Evolutionary conservation across 2,113 vertebrate genomes (phyloP).

Genomic region (Mellivora capensis): DNA sequence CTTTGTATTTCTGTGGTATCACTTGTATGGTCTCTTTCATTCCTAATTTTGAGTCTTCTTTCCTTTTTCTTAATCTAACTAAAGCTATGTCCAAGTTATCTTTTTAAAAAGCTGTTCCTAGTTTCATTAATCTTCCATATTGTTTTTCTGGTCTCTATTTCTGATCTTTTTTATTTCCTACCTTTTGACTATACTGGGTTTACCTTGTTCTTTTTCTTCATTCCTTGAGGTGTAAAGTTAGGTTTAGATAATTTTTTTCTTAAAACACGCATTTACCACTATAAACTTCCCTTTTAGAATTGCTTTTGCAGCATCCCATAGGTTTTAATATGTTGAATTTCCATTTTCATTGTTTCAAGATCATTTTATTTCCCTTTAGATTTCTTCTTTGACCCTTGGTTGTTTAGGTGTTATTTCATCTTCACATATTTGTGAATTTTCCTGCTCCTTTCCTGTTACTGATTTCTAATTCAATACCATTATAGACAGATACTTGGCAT

Average conservation of each 20-base stretch:
- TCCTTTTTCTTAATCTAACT: background rate
- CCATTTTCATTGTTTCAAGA: background rate
- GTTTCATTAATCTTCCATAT: background rate
- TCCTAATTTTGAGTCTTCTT: background rate
- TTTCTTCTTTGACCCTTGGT: background rate
- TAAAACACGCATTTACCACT: background rate
- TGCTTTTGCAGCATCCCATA: background rate
- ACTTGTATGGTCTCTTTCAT: background rate
- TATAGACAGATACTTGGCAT: background rate
- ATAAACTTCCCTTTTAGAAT: background rate
- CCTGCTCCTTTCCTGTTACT: background rate
- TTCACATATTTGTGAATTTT: background rate
- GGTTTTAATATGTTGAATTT: background rate
- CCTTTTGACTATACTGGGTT: background rate
- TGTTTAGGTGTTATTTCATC: background rate
- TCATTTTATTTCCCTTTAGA: background rate
- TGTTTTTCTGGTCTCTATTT: background rate
- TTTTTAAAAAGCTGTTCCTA: background rate
- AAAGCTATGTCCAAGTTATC: background rate
- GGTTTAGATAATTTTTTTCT: background rate
- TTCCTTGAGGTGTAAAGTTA: background rate
- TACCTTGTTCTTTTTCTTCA: background rate
- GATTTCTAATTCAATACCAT: background rate
- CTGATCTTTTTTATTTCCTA: background rate
- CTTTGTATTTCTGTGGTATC: background rate